Conservation (phyloP, 2,888 invertebrate species). For the Thera obeliscata region DNA sequence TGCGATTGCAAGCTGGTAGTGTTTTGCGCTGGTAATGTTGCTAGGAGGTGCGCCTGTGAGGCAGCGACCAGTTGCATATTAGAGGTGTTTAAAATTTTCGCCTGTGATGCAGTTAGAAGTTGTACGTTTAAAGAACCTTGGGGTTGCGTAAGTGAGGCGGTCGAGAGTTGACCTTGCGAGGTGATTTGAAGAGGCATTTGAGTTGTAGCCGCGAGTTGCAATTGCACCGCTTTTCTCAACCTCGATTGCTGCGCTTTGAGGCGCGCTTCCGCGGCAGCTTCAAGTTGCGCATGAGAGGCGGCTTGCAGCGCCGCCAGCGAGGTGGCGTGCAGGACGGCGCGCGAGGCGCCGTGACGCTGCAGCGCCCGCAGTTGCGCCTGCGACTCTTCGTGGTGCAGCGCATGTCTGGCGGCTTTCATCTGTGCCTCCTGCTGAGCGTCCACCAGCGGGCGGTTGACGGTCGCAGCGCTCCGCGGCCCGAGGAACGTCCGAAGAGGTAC, state of each 20-base stretch:
- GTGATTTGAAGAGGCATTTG: slow-evolving; percentile 7
- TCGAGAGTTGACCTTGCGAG: slow-evolving; percentile 1
- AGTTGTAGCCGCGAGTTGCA: background rate
- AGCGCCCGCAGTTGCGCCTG: slow-evolving; percentile 9
- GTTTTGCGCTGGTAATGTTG: background rate
- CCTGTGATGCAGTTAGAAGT: background rate
- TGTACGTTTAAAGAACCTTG: background rate
- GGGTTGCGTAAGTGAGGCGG: background rate
- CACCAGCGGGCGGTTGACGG: slow-evolving; percentile 8
- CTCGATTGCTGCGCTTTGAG: slow-evolving; percentile 7
- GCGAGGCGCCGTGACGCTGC: slow-evolving; percentile 3
- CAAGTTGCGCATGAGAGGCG: slow-evolving; percentile 20
- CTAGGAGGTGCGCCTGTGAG: background rate
- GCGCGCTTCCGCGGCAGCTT: slow-evolving; percentile 12
- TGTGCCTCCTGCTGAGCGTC: slow-evolving; percentile 5
- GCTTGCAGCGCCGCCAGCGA: slow-evolving; percentile 25
- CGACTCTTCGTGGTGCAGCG: slow-evolving; percentile 23
- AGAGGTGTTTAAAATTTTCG: background rate
- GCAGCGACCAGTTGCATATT: background rate
- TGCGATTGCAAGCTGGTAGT: background rate
- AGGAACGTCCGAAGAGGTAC: slow-evolving; percentile 30
- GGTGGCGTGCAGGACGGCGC: slow-evolving; percentile 15
- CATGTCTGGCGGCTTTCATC: slow-evolving; percentile 18
- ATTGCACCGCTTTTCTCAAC: background rate
- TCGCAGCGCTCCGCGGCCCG: slow-evolving; percentile 27